Percentiles rank a stretch among this genome's conserved stretches.
Conservation (phyloP, 2,888 invertebrate species). For the Callimorpha dominula region DNA sequence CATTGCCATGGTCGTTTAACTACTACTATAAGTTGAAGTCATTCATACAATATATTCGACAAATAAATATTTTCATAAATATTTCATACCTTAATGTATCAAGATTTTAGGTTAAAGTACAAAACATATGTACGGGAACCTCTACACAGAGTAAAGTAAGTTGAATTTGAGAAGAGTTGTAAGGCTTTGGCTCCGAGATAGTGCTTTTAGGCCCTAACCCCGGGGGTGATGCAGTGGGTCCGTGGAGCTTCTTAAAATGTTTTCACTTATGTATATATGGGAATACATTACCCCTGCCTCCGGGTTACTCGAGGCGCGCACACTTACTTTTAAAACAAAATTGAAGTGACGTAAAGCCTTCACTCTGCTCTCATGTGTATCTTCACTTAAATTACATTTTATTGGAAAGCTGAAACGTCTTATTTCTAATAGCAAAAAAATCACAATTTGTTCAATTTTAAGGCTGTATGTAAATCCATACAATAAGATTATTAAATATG, state of each 20-base stretch:
- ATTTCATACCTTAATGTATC: conserved; percentile 61
- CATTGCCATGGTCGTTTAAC: neutral
- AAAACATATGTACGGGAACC: conserved; percentile 75
- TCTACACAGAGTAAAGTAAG: conserved; percentile 84
- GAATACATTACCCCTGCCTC: conserved; percentile 85
- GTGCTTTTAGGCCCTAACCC: conserved; percentile 88
- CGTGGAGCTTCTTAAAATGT: conserved; percentile 87
- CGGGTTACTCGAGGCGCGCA: conserved; percentile 82
- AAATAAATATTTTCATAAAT: neutral
- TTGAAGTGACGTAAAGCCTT: conserved; percentile 85
- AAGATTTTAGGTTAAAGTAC: conserved; percentile 57
- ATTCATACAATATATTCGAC: neutral
- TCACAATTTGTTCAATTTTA: conserved; percentile 36
- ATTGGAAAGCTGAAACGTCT: conserved; percentile 77
- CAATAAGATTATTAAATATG: neutral
- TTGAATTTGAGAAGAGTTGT: conserved; percentile 87
- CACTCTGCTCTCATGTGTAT: conserved; percentile 81
- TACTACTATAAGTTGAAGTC: conserved; percentile 10
- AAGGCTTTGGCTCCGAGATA: conserved; percentile 86
- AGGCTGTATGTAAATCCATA: conserved; percentile 25
- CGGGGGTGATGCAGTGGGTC: conserved; percentile 85
- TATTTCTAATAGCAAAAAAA: conserved; percentile 49
- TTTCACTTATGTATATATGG: conserved; percentile 86
- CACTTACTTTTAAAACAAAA: conserved; percentile 86
- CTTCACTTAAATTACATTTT: conserved; percentile 82